Percentiles rank a stretch among this genome's conserved stretches.
Conservation (phyloP, 2,797 vertebrate species). For the Sarcoramphus papa region DNA sequence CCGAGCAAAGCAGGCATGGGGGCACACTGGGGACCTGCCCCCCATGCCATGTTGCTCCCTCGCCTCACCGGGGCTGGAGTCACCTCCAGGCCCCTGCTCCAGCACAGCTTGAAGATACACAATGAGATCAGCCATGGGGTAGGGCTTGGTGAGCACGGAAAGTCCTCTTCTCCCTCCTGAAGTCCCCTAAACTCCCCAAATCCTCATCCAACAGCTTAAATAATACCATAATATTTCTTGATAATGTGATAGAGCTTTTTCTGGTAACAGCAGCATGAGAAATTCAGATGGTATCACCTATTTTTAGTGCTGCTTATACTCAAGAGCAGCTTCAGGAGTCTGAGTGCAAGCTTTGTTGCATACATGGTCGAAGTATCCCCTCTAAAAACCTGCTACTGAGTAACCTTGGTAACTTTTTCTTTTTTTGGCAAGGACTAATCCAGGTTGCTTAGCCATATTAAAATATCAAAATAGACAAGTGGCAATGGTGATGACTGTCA, state of each 20-base stretch:
- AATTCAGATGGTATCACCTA: background rate
- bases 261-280: background rate
- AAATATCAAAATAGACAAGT: background rate
- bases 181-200: background rate
- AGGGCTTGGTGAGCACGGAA: background rate
- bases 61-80: background rate
- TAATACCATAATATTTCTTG: background rate
- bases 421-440: background rate
- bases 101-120: background rate
- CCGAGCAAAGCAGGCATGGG: background rate
- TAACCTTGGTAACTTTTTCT: background rate
- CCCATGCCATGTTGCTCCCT: rapidly evolving
- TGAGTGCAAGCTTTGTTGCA: background rate
- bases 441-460: background rate
- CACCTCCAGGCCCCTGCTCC: background rate
- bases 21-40: background rate
- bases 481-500: background rate
- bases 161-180: background rate
- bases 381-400: background rate
- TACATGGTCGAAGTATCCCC: background rate
- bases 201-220: background rate
- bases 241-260: background rate
- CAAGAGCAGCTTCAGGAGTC: background rate
- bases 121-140: background rate
- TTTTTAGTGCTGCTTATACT: background rate